Evolutionary conservation across 2,888 invertebrate genomes (phyloP), one percentile per base, ranked within the genome.

Genomic region (Mesochorus sp.): DNA sequence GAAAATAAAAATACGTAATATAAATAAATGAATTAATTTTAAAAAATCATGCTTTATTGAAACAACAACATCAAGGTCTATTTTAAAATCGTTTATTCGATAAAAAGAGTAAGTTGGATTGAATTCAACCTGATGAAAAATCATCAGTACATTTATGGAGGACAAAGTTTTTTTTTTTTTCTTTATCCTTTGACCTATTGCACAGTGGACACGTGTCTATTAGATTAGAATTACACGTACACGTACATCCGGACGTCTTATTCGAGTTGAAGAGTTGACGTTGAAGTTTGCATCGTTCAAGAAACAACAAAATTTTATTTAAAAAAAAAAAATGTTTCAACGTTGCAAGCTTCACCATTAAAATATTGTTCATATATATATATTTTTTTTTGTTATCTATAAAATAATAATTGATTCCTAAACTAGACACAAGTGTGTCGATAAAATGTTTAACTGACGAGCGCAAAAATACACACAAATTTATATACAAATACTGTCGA

Each of bases 401-500:
- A 53, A 47, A 42, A 62, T 62, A 19, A 75, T 75, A 44, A 55
- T 76, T 10, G n/a, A 55, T 51, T 34, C 14, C 14, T 59, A 44
- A 47, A 39, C 21, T 44, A 61, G 34, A 55, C 8, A 24, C 17
- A 28, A 39, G 34, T 19, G 66, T 44, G 3, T 21, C 31, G 17
- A 67, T 76, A 68, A n/a, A 51, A 64, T 55, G 24, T 44, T 53
- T 68, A 39, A 51, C 24, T 49, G 34, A 57, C 55, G 61, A 28
- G 34, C 51, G 28, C 34, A 44, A 49, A 24, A 19, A 39, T 17
- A 77, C 37, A 61, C 21, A 42, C 2, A 21, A n/a, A 28, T 31
- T 59, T 81, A 82, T 81, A 64, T 82, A 82, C 81, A 81, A 82
- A 82, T 82, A 81, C 81, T 82, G 82, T 53, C 47, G 57, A 61